phyloP scores from a whole-genome alignment of 2,113 vertebrate genomes.

The Mobula birostris region DNA sequence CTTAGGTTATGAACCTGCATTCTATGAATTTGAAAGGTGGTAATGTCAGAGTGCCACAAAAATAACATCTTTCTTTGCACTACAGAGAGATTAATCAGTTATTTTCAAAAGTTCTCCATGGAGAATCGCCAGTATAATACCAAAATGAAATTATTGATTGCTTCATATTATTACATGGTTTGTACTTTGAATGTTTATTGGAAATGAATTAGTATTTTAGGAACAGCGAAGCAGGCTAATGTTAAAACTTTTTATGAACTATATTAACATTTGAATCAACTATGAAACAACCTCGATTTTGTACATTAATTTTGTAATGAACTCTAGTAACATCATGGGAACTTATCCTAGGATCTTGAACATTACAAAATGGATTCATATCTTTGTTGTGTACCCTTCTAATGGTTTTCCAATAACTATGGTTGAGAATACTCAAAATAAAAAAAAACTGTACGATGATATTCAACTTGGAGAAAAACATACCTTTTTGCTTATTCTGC shows the following conservation, averaged over 20 bases:
- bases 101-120: background rate
- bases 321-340: background rate
- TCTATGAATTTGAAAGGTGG: background rate
- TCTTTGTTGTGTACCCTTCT: background rate
- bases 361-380: background rate
- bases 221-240: background rate
- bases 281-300: background rate
- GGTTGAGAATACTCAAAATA: background rate
- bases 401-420: background rate
- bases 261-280: background rate
- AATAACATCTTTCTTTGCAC: background rate
- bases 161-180: background rate
- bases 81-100: background rate
- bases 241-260: background rate
- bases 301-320: background rate
- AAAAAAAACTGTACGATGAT: background rate
- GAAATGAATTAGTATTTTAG: background rate
- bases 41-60: background rate
- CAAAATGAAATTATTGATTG: background rate
- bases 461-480: constrained; percentile 40
- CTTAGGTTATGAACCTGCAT: background rate
- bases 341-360: background rate
- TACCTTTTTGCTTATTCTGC: constrained; percentile 92
- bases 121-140: too few relatives aligned
- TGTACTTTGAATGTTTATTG: background rate